Conservation (phyloP, 2,888 invertebrate genomes). For the Harpalus rufipes region DNA sequence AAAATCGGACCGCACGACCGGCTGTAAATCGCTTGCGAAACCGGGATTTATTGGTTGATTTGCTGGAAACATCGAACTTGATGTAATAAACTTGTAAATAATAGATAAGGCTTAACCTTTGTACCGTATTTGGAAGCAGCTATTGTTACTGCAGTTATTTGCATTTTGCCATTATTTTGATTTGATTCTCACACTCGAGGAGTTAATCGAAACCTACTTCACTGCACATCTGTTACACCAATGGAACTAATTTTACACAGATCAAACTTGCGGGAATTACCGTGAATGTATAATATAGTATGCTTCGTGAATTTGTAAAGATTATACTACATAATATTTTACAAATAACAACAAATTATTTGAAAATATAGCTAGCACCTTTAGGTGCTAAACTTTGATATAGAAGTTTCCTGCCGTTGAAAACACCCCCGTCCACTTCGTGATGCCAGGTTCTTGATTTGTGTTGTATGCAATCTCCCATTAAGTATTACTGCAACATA, state of each 20-base stretch:
- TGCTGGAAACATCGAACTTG: constrained; percentile 46
- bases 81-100: constrained; percentile 62
- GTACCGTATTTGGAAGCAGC: constrained; percentile 43
- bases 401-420: too few species aligned
- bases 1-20: constrained; percentile 42
- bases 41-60: constrained; percentile 54
- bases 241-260: constrained; percentile 8
- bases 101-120: constrained; percentile 50
- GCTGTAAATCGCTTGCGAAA: constrained; percentile 44
- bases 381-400: too few species aligned
- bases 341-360: too few species aligned
- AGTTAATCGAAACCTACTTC: constrained; percentile 36
- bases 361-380: too few species aligned
- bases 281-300: not conserved
- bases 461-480: too few species aligned
- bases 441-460: too few species aligned
- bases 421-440: too few species aligned
- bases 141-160: constrained; percentile 30
- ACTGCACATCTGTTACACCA: not conserved
- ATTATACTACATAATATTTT: too few species aligned
- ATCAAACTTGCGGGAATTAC: not conserved
- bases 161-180: constrained; percentile 37
- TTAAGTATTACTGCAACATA: too few species aligned
- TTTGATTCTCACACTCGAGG: constrained; percentile 43
- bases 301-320: not conserved